Conservation (phyloP, 2,888 invertebrate species). For the Cheilosia grossa region DNA sequence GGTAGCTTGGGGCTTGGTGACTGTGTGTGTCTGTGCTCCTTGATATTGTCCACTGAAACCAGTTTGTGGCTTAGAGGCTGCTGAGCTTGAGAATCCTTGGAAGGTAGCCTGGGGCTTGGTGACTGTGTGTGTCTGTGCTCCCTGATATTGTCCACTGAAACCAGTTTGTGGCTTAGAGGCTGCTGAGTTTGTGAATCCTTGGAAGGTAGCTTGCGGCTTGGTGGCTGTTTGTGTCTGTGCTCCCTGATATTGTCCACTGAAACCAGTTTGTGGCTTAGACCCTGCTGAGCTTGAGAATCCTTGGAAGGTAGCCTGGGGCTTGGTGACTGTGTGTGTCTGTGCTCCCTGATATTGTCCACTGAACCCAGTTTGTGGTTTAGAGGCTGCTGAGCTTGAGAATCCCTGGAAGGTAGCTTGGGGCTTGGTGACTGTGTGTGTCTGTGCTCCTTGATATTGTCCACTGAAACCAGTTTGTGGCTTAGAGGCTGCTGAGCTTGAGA, state of each 20-base stretch:
- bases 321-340: background rate
- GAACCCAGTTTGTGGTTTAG: background rate
- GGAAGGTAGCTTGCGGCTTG: slow-evolving; percentile 3
- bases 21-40: background rate
- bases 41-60: background rate
- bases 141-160: background rate
- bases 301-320: background rate
- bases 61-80: background rate
- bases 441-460: background rate
- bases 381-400: background rate
- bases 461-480: background rate
- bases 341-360: background rate
- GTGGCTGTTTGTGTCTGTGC: background rate
- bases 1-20: background rate
- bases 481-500: background rate
- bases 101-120: background rate
- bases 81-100: background rate
- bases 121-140: background rate
- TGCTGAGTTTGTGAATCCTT: background rate
- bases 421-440: background rate
- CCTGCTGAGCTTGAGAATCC: background rate
- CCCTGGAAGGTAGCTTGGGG: slow-evolving; percentile 11
- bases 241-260: background rate
- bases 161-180: background rate
- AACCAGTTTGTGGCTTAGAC: background rate